Conservation (phyloP, 2,797 vertebrate genomes). For the Trachurus trachurus region DNA sequence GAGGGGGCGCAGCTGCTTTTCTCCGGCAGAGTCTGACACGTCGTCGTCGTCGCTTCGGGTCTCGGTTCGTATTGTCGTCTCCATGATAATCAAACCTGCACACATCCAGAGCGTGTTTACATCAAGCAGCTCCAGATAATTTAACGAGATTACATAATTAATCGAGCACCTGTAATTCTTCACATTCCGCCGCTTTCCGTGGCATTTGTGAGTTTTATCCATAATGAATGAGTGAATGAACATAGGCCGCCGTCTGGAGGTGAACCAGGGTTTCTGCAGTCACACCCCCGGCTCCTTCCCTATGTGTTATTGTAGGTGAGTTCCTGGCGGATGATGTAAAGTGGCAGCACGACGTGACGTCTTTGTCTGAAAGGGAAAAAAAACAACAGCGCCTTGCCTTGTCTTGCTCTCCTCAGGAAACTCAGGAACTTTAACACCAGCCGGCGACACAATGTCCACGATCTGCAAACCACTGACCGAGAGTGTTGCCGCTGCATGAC, state of each 20-base stretch:
- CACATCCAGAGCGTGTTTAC: not conserved
- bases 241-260: not conserved
- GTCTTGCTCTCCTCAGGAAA: too few relatives aligned
- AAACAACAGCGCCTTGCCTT: not conserved
- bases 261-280: not conserved
- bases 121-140: not conserved
- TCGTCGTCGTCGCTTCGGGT: slow-evolving; percentile 15
- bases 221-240: not conserved
- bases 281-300: not conserved
- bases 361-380: not conserved
- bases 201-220: not conserved
- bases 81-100: not conserved
- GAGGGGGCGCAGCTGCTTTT: slow-evolving; percentile 69
- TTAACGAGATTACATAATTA: slow-evolving; percentile 10
- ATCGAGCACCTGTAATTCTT: not conserved
- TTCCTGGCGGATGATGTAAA: not conserved
- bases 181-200: not conserved
- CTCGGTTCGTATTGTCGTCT: slow-evolving; percentile 7
- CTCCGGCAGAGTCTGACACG: slow-evolving; percentile 41
- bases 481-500: too few relatives aligned
- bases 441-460: too few relatives aligned
- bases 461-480: too few relatives aligned
- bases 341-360: not conserved
- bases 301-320: not conserved
- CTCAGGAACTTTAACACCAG: too few relatives aligned